A percentile compares a stretch with the other conserved stretches of the same genome.
These are phyloP conservation scores for Drosophila bunnanda DNA, from an alignment of 2,888 invertebrate genomes.

Conservation along the genomic window DNA sequence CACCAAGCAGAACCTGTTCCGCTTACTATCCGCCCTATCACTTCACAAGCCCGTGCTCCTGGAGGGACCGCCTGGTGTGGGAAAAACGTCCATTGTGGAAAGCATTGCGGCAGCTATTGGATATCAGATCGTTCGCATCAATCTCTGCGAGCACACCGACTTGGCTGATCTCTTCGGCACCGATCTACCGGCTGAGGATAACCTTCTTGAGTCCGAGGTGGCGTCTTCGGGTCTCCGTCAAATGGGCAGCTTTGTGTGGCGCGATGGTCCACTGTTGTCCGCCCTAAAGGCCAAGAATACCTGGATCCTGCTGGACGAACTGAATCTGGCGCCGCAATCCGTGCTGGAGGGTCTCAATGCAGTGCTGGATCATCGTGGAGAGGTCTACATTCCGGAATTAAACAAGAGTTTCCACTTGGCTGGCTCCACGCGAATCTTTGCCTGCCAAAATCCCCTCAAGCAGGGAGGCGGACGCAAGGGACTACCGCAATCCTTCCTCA, in stretches of 20 bases:
- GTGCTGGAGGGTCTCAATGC: slow-evolving; percentile 99
- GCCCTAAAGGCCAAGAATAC: slow-evolving; percentile 94
- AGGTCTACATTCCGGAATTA: slow-evolving; percentile 97
- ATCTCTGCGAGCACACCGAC: slow-evolving; percentile 99
- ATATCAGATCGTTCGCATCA: slow-evolving; percentile 94
- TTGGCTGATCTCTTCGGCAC: slow-evolving; percentile 99
- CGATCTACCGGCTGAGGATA: slow-evolving; percentile 97
- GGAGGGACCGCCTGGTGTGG: slow-evolving; percentile 99
- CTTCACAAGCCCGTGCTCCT: slow-evolving; percentile 96
- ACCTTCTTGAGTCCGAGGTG: slow-evolving; percentile 74
- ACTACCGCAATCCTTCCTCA: slow-evolving; percentile 97
- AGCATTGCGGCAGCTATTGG: slow-evolving; percentile 94
- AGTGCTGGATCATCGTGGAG: slow-evolving; percentile 98
- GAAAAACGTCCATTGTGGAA: slow-evolving; percentile 97
- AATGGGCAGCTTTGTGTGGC: slow-evolving; percentile 95
- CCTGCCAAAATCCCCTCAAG: slow-evolving; percentile 97
- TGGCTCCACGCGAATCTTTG: slow-evolving; percentile 94
- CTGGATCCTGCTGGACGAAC: slow-evolving; percentile 98
- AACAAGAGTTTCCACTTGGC: slow-evolving; percentile 93
- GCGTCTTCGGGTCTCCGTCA: slow-evolving; percentile 18
- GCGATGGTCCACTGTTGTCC: slow-evolving; percentile 97
- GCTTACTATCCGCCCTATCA: slow-evolving; percentile 94
- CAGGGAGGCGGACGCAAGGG: slow-evolving; percentile 99
- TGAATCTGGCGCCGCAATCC: slow-evolving; percentile 99
- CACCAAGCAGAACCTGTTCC: slow-evolving; percentile 91